A percentile compares a stretch with the other conserved stretches of the same genome.
phyloP scores from a whole-genome alignment of 2,888 invertebrate species.

The Aleiodes testaceus region DNA sequence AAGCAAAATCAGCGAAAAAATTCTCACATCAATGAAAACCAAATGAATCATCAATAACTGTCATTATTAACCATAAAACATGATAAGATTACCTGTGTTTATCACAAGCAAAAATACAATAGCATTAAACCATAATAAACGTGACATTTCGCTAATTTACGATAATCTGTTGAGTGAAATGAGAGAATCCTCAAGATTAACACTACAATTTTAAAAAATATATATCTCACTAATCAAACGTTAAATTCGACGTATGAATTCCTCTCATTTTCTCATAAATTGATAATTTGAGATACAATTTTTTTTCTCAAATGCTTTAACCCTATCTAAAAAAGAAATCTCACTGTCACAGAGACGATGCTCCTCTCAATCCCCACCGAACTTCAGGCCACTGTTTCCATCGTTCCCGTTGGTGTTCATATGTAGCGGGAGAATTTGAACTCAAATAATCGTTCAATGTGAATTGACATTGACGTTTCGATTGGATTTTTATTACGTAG shows the following conservation, averaged over 20 bases:
- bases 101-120: slow-evolving; percentile 37
- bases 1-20: background rate
- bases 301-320: background rate
- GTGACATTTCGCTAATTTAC: slow-evolving; percentile 35
- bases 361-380: background rate
- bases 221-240: background rate
- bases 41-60: background rate
- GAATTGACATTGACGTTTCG: too few relatives aligned
- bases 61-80: background rate
- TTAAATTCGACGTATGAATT: too few relatives aligned
- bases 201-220: slow-evolving; percentile 13
- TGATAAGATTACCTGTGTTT: slow-evolving; percentile 39
- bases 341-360: background rate
- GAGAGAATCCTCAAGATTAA: background rate
- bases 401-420: too few relatives aligned
- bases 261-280: too few relatives aligned
- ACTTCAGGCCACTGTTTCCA: slow-evolving; percentile 1
- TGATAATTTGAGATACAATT: background rate
- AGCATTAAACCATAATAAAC: slow-evolving; percentile 15
- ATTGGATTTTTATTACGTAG: too few relatives aligned
- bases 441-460: too few relatives aligned
- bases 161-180: background rate
- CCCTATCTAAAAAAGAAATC: too few relatives aligned
- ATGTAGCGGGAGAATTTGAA: too few relatives aligned
- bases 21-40: slow-evolving; percentile 10